Conservation (phyloP, 2,113 vertebrate species). For the Eulacestoma nigropectus region DNA sequence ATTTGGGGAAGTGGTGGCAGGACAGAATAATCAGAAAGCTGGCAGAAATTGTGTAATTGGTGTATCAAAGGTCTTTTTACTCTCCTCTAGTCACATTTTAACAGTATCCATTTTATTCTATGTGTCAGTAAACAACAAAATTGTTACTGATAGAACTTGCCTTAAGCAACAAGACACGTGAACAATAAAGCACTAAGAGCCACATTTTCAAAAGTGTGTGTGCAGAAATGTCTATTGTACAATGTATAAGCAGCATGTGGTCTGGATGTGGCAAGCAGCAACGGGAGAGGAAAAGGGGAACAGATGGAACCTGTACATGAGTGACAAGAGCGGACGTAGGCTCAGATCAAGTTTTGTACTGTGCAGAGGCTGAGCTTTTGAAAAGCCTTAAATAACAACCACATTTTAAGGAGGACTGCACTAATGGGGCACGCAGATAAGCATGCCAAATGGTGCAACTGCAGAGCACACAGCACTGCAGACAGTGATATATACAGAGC, state of each 20-base stretch:
- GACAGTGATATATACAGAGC: constrained; percentile 20
- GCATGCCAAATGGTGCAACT: not conserved
- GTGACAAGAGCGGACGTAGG: constrained; percentile 42
- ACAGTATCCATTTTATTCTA: constrained; percentile 16
- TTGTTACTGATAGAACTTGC: constrained; percentile 34
- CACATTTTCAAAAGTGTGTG: constrained; percentile 43
- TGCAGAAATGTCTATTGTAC: constrained; percentile 54
- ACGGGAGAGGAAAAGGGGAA: constrained; percentile 43
- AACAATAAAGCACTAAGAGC: constrained; percentile 41
- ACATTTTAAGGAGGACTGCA: constrained; percentile 47
- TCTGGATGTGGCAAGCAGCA: constrained; percentile 55
- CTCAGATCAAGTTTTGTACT: constrained; percentile 32
- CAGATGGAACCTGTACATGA: constrained; percentile 58
- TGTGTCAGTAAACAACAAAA: constrained; percentile 21
- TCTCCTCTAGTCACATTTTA: not conserved
- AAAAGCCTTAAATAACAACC: constrained; percentile 57
- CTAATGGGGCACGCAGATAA: not conserved
- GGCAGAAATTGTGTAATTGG: not conserved
- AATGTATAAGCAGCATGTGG: constrained; percentile 60
- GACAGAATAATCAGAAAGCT: not conserved
- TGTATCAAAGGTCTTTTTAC: constrained; percentile 4
- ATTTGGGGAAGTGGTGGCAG: not conserved
- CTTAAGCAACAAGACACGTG: constrained; percentile 38
- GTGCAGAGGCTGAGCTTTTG: constrained; percentile 44
- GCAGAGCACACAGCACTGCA: constrained; percentile 1